Evolutionary conservation across 2,888 invertebrate genomes (phyloP).

Genomic region (Idaea aversata): DNA sequence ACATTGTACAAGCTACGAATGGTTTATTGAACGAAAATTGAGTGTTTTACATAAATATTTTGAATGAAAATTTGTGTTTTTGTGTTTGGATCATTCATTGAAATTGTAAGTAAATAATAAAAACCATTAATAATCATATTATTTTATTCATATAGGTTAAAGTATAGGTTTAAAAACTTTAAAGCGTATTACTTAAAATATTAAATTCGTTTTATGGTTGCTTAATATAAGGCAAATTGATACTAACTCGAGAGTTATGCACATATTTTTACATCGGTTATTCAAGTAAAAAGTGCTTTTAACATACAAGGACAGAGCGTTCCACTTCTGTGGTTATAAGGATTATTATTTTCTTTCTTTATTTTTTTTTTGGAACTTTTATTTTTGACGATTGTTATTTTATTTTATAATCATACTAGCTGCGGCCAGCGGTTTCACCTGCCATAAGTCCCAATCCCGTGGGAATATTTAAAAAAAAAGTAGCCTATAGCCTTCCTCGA

Average conservation of each 20-base stretch:
- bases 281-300: neutral
- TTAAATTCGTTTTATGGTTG: neutral
- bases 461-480: no score
- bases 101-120: constrained; percentile 3
- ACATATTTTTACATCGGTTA: constrained; percentile 4
- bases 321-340: neutral
- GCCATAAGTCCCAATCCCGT: no score
- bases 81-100: constrained; percentile 1
- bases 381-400: neutral
- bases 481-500: no score
- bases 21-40: constrained; percentile 17
- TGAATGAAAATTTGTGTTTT: neutral
- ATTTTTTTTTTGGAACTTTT: neutral
- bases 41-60: neutral
- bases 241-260: constrained; percentile 5
- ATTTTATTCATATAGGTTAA: neutral
- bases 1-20: constrained; percentile 33
- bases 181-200: neutral
- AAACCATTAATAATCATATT: neutral
- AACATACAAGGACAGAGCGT: neutral
- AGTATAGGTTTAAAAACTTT: neutral
- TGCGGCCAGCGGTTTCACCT: no score
- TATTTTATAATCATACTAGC: no score
- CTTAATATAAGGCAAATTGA: constrained; percentile 5
- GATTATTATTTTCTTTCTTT: neutral